Conservation (phyloP, 2,888 invertebrate species). For the Smittia aterrima region DNA sequence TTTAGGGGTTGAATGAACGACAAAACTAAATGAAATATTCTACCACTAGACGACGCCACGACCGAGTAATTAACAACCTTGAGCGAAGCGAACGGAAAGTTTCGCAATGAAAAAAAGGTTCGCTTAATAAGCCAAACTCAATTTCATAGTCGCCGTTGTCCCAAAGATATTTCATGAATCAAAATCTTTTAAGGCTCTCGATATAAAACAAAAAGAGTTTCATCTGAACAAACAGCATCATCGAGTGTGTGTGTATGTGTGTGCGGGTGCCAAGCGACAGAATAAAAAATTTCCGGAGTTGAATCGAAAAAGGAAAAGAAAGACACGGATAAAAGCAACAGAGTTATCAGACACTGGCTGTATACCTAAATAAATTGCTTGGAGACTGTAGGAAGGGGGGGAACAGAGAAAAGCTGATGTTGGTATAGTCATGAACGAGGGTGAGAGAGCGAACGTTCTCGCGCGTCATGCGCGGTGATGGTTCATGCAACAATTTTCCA, state of each 20-base stretch:
- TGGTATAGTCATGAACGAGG: neutral
- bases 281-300: neutral
- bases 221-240: no score
- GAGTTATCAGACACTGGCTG: constrained; percentile 10
- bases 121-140: no score
- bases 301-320: neutral
- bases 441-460: neutral
- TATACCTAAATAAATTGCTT: neutral
- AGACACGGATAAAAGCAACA: constrained; percentile 7
- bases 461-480: neutral
- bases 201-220: no score
- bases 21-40: no score
- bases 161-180: neutral
- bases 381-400: neutral
- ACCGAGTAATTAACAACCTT: no score
- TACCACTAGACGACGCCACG: no score
- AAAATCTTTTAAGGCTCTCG: neutral
- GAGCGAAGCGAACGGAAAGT: no score
- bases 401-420: no score
- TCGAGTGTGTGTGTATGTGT: neutral
- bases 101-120: no score
- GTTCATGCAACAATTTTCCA: constrained; percentile 16
- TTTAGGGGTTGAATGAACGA: no score
- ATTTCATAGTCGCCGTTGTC: no score
- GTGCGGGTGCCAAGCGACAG: neutral